Evolutionary conservation across 2,888 invertebrate genomes (phyloP), one percentile per base, ranked within the genome.

Genomic region (Caradrina clavipalpis): DNA sequence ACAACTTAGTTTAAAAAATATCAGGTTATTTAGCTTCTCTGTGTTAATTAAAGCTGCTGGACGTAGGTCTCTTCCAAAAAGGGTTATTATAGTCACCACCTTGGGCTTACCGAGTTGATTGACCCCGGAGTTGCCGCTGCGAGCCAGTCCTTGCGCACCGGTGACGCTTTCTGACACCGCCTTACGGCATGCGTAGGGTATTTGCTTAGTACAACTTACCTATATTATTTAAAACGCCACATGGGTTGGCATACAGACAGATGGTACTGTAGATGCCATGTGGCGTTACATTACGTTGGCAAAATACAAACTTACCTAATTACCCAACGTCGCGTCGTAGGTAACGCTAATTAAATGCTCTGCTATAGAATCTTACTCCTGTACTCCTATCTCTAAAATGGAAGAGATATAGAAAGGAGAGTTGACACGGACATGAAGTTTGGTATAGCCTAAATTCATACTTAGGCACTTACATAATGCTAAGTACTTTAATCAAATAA

Each of bases 41-140:
- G 17, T 31, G 21, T 3, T 19, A 35, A 42, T 60, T 55, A 59
- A 59, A 47, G 55, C n/a, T 45, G 15, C 49, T 50, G 42, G 11
- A 55, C 8, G 22, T 35, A 39, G 57, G 59, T 49, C 47, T 77
- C 55, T 47, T 10, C 55, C 57, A 54, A 78, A 78, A 77, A 72
- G 54, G 62, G 78, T 62, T 58, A 62, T 72, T 61, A 58, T 72
- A 71, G 59, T 58, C 54, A 50, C 73, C 78, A 63, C 73, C 54
- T 73, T 78, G 79, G 39, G 55, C 45, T 47, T 49, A 42, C 53
- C 75, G 80, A 54, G 76, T 66, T 76, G 75, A 76, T 54, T 76
- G 76, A 76, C 76, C 76, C 54, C 66, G 5, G 47, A 65, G 45
- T 53, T 72, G 54, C 63, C 75, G 73, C 51, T 64, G n/a, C 13